Percentiles rank a stretch among this genome's conserved stretches.
Conservation (phyloP, 2,797 vertebrate genomes). For the Miichthys miiuy region DNA sequence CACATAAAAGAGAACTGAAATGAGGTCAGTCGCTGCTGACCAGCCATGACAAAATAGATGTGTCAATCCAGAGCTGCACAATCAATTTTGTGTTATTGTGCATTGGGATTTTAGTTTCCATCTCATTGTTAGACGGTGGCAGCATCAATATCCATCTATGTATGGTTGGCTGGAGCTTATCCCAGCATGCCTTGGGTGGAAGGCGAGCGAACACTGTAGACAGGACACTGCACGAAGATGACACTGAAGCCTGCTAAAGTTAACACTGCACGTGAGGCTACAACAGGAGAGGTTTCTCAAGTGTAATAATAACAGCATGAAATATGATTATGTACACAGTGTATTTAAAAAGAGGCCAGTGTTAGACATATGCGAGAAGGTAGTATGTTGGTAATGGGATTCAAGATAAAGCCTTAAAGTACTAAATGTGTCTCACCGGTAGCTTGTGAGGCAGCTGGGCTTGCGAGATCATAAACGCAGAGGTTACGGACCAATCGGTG, state of each 20-base stretch:
- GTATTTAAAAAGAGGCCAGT: neutral
- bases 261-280: neutral
- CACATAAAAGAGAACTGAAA: slow-evolving; percentile 57
- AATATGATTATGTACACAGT: neutral
- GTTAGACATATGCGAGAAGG: neutral
- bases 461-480: no score
- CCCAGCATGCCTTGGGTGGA: slow-evolving; percentile 22
- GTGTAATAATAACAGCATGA: neutral
- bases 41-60: slow-evolving; percentile 37
- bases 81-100: slow-evolving; percentile 57
- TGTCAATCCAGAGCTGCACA: slow-evolving; percentile 49
- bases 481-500: no score
- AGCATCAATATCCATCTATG: slow-evolving; percentile 12
- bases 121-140: slow-evolving; percentile 25
- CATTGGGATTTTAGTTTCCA: slow-evolving; percentile 54
- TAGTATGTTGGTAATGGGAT: neutral
- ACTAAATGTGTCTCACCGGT: neutral
- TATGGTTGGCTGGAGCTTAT: slow-evolving; percentile 27
- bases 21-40: slow-evolving; percentile 61
- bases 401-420: neutral
- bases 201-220: slow-evolving; percentile 5
- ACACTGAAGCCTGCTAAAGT: neutral
- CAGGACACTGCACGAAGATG: neutral
- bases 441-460: no score
- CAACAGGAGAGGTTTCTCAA: neutral